Evolutionary conservation across 2,888 invertebrate genomes (phyloP).

Genomic region (Drosophila meridiana): DNA sequence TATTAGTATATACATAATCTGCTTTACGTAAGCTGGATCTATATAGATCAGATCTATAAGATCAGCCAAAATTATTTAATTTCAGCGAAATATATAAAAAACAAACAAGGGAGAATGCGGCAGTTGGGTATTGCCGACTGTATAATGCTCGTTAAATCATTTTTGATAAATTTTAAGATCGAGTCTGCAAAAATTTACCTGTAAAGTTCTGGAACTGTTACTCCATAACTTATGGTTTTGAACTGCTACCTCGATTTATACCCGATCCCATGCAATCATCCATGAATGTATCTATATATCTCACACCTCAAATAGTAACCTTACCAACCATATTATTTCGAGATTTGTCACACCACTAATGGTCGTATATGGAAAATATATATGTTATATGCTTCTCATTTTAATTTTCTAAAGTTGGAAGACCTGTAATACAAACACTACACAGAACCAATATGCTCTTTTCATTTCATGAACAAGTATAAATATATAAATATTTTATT

Average conservation of each 20-base stretch:
- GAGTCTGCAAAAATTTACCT: not conserved
- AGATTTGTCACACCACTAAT: no score
- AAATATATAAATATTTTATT: not conserved
- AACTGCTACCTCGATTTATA: no score
- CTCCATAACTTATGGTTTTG: no score
- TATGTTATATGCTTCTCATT: not conserved
- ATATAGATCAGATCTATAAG: not conserved
- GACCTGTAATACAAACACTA: not conserved
- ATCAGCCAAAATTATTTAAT: not conserved
- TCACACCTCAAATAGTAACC: no score
- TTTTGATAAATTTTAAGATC: not conserved
- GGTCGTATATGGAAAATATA: no score
- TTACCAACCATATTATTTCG: no score
- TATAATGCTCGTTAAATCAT: not conserved
- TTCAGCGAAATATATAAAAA: not conserved
- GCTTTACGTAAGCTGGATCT: conserved; percentile 34
- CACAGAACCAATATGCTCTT: not conserved
- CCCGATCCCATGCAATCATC: no score
- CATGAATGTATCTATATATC: no score
- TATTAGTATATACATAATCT: not conserved
- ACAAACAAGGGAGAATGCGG: not conserved
- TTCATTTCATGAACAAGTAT: not conserved
- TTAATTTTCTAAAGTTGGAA: not conserved
- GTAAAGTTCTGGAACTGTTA: no score
- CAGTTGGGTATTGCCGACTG: not conserved